Base-by-base conservation (phyloP, 2,888 invertebrate species). In the Calephelis perditalis region DNA sequence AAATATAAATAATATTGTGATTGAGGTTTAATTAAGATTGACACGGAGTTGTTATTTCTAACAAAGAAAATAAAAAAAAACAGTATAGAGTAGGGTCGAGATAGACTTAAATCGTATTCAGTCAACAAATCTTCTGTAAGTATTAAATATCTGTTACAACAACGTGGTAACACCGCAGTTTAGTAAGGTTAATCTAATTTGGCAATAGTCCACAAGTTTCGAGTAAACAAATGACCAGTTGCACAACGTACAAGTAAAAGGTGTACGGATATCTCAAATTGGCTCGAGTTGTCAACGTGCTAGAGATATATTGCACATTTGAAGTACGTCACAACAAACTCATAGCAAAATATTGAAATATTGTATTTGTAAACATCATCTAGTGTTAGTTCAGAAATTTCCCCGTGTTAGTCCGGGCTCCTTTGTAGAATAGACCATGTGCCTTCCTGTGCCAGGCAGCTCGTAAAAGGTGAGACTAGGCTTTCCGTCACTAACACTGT, bases 141-240 rank as follows among this genome's bases (percentile, higher is more conserved):
- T 7, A 52, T 52, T 11, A 35, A 35, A 52, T 35, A 52, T 52
- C 35, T 52, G 52, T 52, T 35, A 44, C 35, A 35, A 57, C 35
- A 35, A 57, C 52, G 52, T 26, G 35, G 35, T 35, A 52, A 52
- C 52, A 52, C 35, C 52, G 35, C 52, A 52, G 52, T 52, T 35
- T 26, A n/a, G 11, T 57, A 9, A 45, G 7, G 44, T 46, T 61
- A 40, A 55, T 58, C 35, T 46, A 49, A 47, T 40, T 58, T 63
- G 63, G 63, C 60, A 54, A 46, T 47, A 54, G 47, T 62, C 62
- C 60, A 58, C 44, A 36, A 56, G 36, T 58, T 46, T 58, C 47
- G 44, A 54, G 57, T 57, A 62, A 59, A 64, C 59, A 61, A 40
- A 44, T 60, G 56, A 56, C 26, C 12, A 26, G 43, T 62, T 37